These are phyloP conservation scores for Bombus vancouverensis DNA, from an alignment of 1,140 invertebrate species.

Conservation along the genomic window DNA sequence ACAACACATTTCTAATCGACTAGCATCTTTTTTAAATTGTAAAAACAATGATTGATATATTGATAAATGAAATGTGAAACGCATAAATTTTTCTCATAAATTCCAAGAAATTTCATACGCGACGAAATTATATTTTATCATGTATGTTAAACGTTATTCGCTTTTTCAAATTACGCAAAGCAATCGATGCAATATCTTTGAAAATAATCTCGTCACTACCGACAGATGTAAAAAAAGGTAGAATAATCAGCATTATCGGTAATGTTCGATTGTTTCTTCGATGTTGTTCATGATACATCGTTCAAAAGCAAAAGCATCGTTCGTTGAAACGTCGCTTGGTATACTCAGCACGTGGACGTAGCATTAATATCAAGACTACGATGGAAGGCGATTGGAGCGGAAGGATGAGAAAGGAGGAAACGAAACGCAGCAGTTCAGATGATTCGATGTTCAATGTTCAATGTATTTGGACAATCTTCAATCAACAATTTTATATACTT, in stretches of 20 bases:
- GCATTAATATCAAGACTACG: neutral
- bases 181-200: neutral
- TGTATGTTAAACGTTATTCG: neutral
- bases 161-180: neutral
- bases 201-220: neutral
- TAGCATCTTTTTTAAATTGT: neutral
- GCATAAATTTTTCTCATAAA: neutral
- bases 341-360: neutral
- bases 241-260: neutral
- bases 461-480: constrained; percentile 80
- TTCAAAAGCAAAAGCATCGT: neutral
- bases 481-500: constrained; percentile 79
- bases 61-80: neutral
- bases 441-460: constrained; percentile 76
- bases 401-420: constrained; percentile 66
- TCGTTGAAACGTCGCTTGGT: neutral
- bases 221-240: neutral
- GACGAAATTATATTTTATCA: neutral
- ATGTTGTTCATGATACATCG: neutral
- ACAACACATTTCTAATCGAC: neutral
- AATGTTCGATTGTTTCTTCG: neutral
- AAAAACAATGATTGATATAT: neutral
- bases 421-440: constrained; percentile 77
- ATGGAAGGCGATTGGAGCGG: constrained; percentile 18
- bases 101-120: neutral